Percentiles rank a stretch among this genome's conserved stretches.
Conservation (phyloP, 2,113 vertebrate genomes). For the Aramus guarauna region DNA sequence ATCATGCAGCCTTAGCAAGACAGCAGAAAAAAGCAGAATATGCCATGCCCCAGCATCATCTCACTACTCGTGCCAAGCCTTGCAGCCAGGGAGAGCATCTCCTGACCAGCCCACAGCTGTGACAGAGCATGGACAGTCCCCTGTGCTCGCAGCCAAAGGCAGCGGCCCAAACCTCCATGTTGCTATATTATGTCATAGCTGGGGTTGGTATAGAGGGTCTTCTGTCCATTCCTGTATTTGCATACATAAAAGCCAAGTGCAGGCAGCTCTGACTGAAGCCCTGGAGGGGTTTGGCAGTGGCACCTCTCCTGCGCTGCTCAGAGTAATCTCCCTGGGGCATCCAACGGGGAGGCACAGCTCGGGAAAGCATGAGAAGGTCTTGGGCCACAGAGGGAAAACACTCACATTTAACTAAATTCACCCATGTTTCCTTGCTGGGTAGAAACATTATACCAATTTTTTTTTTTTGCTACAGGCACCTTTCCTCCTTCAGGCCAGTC, state of each 20-base stretch:
- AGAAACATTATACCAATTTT: fast-evolving
- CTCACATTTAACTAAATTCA: neutral
- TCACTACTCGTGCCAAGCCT: neutral
- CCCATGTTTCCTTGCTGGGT: neutral
- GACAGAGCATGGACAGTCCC: neutral
- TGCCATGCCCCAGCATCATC: neutral
- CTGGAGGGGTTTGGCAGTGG: fast-evolving
- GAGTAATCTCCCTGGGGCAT: neutral
- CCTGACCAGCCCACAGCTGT: neutral
- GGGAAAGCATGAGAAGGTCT: neutral
- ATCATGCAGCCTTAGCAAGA: neutral
- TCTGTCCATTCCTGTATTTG: neutral
- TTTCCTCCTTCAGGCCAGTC: neutral
- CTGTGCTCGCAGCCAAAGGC: neutral
- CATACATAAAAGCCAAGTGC: neutral
- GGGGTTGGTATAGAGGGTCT: neutral
- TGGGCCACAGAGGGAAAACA: neutral
- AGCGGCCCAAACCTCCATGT: fast-evolving
- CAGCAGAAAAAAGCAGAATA: neutral
- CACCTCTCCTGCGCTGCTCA: neutral
- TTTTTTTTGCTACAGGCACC: neutral
- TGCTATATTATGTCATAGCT: fast-evolving
- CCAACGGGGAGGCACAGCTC: neutral
- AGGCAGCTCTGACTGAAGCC: neutral
- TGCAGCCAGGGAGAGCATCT: neutral